Percentiles rank a stretch among this genome's conserved stretches.
Evolutionary conservation across 53 echinoderm and acorn worm genomes (phyloP).

Genomic region (Echinarachnius parma): DNA sequence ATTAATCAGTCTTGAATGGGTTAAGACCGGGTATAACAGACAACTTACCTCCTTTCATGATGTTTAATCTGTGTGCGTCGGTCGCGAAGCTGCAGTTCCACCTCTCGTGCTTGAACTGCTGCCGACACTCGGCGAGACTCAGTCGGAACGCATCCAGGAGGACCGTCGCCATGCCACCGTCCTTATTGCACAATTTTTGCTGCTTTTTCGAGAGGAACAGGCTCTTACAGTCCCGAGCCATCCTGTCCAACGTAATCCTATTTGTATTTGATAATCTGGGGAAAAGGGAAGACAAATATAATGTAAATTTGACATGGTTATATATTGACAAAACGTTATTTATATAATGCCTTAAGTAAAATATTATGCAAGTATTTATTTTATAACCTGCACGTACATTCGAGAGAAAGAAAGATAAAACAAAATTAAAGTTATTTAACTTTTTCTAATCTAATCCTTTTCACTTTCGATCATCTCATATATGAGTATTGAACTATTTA

Average conservation of each 20-base stretch:
- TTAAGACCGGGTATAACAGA: too few species aligned
- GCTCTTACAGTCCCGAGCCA: constrained; percentile 62
- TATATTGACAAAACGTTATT: too few species aligned
- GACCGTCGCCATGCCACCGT: constrained; percentile 70
- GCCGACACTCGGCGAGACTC: constrained; percentile 71
- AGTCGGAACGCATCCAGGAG: constrained; percentile 67
- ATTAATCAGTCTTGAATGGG: too few species aligned
- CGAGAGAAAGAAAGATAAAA: too few species aligned
- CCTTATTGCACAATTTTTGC: constrained; percentile 79
- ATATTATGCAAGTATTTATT: too few species aligned
- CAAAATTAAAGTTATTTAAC: too few species aligned
- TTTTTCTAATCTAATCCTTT: too few species aligned
- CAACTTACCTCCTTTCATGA: constrained; percentile 77
- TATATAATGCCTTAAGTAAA: too few species aligned
- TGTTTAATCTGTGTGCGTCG: constrained; percentile 66
- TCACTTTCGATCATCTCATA: too few species aligned
- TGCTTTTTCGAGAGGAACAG: constrained; percentile 73
- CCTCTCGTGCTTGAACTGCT: constrained; percentile 76
- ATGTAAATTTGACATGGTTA: too few species aligned
- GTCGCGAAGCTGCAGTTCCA: constrained; percentile 89
- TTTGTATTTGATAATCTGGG: constrained; percentile 54
- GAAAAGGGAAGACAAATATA: neutral
- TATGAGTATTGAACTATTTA: too few species aligned
- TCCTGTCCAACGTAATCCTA: constrained; percentile 38
- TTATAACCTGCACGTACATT: too few species aligned